phyloP scores from a whole-genome alignment of 2,113 vertebrate species.

The Electrona antarctica region DNA sequence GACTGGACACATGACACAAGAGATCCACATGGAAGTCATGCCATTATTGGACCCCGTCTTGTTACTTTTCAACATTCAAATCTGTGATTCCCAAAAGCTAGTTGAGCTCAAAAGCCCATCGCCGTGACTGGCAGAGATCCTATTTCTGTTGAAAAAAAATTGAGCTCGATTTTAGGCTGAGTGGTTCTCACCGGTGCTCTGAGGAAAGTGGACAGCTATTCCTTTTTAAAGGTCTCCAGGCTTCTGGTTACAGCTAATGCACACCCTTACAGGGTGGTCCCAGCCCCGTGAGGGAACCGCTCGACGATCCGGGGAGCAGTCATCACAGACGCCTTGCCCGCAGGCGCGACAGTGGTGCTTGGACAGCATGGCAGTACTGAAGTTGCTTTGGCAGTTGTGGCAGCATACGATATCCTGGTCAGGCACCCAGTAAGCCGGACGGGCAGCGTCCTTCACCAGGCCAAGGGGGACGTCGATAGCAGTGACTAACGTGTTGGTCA shows the following conservation, averaged over 20 bases:
- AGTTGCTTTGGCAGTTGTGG: slow-evolving; percentile 91
- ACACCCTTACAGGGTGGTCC: slow-evolving; percentile 98
- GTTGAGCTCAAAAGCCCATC: no score
- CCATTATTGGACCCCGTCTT: no score
- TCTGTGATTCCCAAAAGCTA: no score
- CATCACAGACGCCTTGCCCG: slow-evolving; percentile 96
- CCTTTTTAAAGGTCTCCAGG: slow-evolving; percentile 92
- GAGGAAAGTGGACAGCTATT: slow-evolving; percentile 51
- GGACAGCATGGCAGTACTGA: slow-evolving; percentile 93
- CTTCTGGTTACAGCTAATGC: slow-evolving; percentile 94
- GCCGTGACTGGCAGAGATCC: no score
- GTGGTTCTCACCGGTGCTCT: slow-evolving; percentile 53
- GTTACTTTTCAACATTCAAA: no score
- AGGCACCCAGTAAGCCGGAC: slow-evolving; percentile 97
- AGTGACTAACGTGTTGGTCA: slow-evolving; percentile 95
- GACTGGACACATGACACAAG: no score
- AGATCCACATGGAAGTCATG: no score
- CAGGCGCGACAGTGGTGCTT: slow-evolving; percentile 99
- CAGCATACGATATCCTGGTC: slow-evolving; percentile 96
- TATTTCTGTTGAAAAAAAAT: neutral
- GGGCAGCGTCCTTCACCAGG: slow-evolving; percentile 94
- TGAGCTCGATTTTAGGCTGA: slow-evolving; percentile 48
- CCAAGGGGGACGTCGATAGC: slow-evolving; percentile 98
- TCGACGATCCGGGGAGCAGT: slow-evolving; percentile 91
- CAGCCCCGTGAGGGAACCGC: slow-evolving; percentile 94